These are phyloP conservation scores for Clitarchus hookeri DNA, from an alignment of 2,888 invertebrate species.

Conservation along the genomic window DNA sequence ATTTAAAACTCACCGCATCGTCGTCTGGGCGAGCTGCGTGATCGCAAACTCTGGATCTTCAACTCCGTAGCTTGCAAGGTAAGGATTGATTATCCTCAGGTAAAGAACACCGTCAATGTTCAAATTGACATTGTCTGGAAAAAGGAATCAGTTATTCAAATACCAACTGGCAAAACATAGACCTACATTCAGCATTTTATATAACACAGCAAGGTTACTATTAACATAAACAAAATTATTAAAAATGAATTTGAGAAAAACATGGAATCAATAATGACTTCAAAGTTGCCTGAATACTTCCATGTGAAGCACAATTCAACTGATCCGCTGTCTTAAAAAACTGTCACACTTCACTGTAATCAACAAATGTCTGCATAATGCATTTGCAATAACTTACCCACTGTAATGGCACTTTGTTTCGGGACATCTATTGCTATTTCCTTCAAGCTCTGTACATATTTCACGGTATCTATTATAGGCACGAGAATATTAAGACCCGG, in stretches of 20 bases:
- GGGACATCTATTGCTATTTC: slow-evolving; percentile 99
- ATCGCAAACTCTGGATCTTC: slow-evolving; percentile 99
- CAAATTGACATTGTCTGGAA: slow-evolving; percentile 90
- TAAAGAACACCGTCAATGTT: slow-evolving; percentile 97
- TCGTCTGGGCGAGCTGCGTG: slow-evolving; percentile 98
- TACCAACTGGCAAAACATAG: too few species aligned
- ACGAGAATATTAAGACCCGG: slow-evolving; percentile 93
- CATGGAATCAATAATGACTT: too few species aligned
- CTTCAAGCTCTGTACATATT: slow-evolving; percentile 97
- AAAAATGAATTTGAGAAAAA: too few species aligned
- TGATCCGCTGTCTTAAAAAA: too few species aligned
- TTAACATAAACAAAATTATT: neutral
- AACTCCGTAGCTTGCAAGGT: slow-evolving; percentile 95
- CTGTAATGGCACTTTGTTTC: slow-evolving; percentile 77
- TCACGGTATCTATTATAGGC: slow-evolving; percentile 89
- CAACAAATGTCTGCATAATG: neutral
- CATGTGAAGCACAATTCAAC: too few species aligned
- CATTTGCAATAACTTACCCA: slow-evolving; percentile 34
- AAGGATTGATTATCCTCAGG: slow-evolving; percentile 90
- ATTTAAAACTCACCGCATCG: slow-evolving; percentile 73
- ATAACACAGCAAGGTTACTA: neutral
- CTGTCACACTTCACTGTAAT: too few species aligned
- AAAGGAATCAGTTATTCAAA: neutral
- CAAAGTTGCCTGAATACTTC: too few species aligned
- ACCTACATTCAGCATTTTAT: too few species aligned